Conservation (phyloP, 2,888 invertebrate species). For the Tinea trinotella region DNA sequence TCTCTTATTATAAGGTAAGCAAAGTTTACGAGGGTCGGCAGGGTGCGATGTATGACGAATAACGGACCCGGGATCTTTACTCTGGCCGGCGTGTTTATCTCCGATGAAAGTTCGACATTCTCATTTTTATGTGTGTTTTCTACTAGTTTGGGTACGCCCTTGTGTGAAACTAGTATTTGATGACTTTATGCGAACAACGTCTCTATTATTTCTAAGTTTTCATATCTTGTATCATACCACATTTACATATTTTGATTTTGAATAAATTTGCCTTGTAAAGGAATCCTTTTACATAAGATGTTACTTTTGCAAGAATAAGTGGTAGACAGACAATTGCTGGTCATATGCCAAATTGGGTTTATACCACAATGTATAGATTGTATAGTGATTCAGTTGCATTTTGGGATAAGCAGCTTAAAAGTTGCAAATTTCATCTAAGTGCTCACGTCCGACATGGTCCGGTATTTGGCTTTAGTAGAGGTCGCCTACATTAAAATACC, state of each 20-base stretch:
- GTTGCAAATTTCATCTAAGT: too few relatives aligned
- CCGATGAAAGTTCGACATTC: conserved; percentile 26
- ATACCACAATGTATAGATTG: too few relatives aligned
- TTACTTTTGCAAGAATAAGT: too few relatives aligned
- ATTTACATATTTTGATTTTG: conserved; percentile 8
- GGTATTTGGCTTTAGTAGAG: too few relatives aligned
- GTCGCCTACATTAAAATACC: too few relatives aligned
- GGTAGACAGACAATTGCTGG: too few relatives aligned
- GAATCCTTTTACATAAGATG: not conserved
- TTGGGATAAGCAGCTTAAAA: too few relatives aligned
- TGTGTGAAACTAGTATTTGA: conserved; percentile 36
- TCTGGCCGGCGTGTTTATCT: conserved; percentile 35
- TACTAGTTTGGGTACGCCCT: conserved; percentile 34
- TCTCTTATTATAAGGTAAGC: conserved; percentile 28
- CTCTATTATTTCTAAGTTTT: conserved; percentile 16
- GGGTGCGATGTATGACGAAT: conserved; percentile 40
- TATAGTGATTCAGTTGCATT: too few relatives aligned
- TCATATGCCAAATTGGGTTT: too few relatives aligned
- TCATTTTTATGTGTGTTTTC: conserved; percentile 29
- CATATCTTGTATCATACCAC: conserved; percentile 3
- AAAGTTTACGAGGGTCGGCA: conserved; percentile 29
- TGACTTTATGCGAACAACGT: conserved; percentile 24
- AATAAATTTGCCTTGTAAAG: not conserved
- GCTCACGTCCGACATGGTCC: too few relatives aligned
- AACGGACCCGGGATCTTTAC: conserved; percentile 47